These are phyloP conservation scores for Gopherus evgoodei DNA, from an alignment of 2,113 vertebrate genomes.

Conservation along the genomic window DNA sequence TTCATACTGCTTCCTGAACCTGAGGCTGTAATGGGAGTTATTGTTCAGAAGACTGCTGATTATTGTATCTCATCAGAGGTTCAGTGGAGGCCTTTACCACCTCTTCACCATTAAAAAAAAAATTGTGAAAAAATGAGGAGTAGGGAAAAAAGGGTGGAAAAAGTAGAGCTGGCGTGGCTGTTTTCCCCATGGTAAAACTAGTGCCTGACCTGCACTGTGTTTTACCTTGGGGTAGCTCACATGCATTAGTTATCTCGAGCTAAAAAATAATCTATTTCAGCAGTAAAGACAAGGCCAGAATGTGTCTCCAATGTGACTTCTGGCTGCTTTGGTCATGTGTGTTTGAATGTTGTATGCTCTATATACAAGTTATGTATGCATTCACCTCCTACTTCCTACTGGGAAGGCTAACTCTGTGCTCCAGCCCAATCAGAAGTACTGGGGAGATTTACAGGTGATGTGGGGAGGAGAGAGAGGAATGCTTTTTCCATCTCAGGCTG, in stretches of 20 bases:
- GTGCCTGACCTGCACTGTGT: no score
- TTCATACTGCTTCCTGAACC: not conserved
- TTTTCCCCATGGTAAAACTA: no score
- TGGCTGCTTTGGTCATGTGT: not conserved
- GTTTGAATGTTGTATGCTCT: fast-evolving
- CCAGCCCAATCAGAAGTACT: not conserved
- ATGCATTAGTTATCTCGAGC: not conserved
- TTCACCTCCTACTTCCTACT: not conserved
- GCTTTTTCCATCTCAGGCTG: not conserved
- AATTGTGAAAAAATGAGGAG: no score
- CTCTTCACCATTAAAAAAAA: not conserved
- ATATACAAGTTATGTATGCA: not conserved
- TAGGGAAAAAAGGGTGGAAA: not conserved
- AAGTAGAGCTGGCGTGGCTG: not conserved
- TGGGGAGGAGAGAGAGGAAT: not conserved
- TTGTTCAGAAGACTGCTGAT: not conserved
- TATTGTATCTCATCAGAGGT: not conserved
- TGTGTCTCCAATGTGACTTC: fast-evolving
- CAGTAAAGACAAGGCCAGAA: not conserved
- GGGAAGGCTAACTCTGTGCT: not conserved
- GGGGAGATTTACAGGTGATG: no score
- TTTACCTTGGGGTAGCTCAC: no score
- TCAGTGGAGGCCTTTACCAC: not conserved
- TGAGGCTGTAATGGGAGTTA: not conserved
- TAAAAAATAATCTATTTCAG: not conserved